Conservation (phyloP, 2,797 vertebrate species). For the Garrulus glandarius region DNA sequence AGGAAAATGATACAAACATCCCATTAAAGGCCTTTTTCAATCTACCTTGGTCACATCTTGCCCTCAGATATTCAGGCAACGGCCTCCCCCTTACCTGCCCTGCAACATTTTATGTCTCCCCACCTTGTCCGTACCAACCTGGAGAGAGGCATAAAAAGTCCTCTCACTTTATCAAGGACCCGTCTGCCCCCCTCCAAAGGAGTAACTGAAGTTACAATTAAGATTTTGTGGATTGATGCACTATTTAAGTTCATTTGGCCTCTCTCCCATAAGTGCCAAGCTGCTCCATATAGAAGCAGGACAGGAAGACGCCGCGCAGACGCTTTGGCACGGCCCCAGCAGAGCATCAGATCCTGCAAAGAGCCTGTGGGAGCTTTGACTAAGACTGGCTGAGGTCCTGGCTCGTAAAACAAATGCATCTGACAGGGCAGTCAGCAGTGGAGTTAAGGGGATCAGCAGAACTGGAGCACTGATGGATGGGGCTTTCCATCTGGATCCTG, state of each 20-base stretch:
- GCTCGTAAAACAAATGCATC: slow-evolving; percentile 54
- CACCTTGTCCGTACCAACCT: neutral
- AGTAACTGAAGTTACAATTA: neutral
- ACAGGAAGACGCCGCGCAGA: slow-evolving; percentile 54
- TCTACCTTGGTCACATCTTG: neutral
- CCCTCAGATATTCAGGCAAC: neutral
- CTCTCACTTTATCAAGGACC: neutral
- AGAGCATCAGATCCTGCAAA: slow-evolving; percentile 56
- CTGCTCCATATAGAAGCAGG: neutral
- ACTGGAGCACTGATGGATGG: neutral
- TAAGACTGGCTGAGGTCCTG: slow-evolving; percentile 39
- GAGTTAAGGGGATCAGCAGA: slow-evolving; percentile 14
- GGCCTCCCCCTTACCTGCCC: neutral
- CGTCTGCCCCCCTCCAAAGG: neutral
- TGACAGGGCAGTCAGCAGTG: slow-evolving; percentile 8
- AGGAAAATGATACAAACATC: neutral
- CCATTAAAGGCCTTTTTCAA: neutral
- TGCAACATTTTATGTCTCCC: neutral
- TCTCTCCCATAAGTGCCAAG: slow-evolving; percentile 23
- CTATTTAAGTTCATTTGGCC: slow-evolving; percentile 7
- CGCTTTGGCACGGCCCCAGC: slow-evolving; percentile 55
- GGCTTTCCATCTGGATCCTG: neutral
- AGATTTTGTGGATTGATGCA: slow-evolving; percentile 2
- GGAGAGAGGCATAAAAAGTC: neutral
- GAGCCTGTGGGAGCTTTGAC: slow-evolving; percentile 28